phyloP scores from a whole-genome alignment of 1,140 invertebrate species.

The Procambarus clarkii region DNA sequence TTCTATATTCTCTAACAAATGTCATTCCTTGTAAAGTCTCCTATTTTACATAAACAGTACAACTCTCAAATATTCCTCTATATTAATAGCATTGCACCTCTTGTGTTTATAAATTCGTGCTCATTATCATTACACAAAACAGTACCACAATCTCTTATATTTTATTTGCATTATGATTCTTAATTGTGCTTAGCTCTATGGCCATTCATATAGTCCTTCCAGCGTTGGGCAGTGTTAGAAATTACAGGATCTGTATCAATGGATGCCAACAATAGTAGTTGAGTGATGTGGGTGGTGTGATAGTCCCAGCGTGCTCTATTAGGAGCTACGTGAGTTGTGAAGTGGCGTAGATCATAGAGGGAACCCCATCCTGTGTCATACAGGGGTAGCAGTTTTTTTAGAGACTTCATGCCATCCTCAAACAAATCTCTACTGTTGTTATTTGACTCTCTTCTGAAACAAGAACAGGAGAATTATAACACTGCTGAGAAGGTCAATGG shows the following conservation, averaged over 20 bases:
- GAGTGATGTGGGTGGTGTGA: conserved; percentile 98
- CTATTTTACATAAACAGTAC: not conserved
- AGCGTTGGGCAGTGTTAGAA: conserved; percentile 89
- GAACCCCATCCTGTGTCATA: conserved; percentile 97
- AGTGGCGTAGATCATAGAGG: conserved; percentile 96
- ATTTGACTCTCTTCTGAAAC: conserved; percentile 37
- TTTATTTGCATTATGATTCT: not conserved
- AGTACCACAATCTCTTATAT: not conserved
- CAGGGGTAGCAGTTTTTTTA: conserved; percentile 92
- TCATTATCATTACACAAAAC: not conserved
- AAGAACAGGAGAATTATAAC: not conserved
- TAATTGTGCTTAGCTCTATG: conserved; percentile 93
- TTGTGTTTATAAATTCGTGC: not conserved
- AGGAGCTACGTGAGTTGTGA: conserved; percentile 89
- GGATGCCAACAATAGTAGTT: conserved; percentile 91
- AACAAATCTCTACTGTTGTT: conserved; percentile 81
- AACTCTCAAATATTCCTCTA: not conserved
- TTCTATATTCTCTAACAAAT: not conserved
- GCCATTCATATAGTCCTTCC: conserved; percentile 98
- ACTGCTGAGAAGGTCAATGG: not conserved
- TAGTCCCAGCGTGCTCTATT: conserved; percentile 97
- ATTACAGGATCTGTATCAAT: conserved; percentile 87
- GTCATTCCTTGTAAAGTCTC: not conserved
- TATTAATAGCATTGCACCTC: not conserved
- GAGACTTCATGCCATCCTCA: conserved; percentile 89